These are phyloP conservation scores for Sminthurides bifidus DNA, from an alignment of 1,140 invertebrate genomes.

Conservation along the genomic window DNA sequence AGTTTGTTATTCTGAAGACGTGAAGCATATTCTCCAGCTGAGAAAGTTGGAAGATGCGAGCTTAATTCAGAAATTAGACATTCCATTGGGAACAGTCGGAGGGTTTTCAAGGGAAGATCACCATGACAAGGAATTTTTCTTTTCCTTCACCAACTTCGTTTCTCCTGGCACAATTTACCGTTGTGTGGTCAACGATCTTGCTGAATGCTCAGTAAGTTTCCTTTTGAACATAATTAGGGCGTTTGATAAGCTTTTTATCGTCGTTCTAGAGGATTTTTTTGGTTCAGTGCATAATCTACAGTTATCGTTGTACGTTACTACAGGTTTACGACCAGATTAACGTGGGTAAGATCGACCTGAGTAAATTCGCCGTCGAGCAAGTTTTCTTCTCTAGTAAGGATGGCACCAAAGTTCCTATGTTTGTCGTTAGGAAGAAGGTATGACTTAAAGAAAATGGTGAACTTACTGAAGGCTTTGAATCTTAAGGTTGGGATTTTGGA, in stretches of 20 bases:
- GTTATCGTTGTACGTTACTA: slow-evolving; percentile 16
- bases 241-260: slow-evolving; percentile 41
- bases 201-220: neutral
- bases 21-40: slow-evolving; percentile 64
- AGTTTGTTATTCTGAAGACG: slow-evolving; percentile 82
- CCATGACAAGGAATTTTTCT: slow-evolving; percentile 81
- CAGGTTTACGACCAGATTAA: slow-evolving; percentile 71
- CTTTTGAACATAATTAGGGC: slow-evolving; percentile 36
- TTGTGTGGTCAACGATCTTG: slow-evolving; percentile 59
- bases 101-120: slow-evolving; percentile 47
- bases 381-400: slow-evolving; percentile 91
- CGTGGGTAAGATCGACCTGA: slow-evolving; percentile 67
- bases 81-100: slow-evolving; percentile 75
- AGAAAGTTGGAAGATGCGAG: slow-evolving; percentile 61
- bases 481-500: neutral
- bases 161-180: slow-evolving; percentile 80
- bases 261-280: neutral
- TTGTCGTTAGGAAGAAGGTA: slow-evolving; percentile 75
- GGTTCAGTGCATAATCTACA: neutral
- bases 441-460: neutral
- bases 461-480: neutral
- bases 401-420: slow-evolving; percentile 93
- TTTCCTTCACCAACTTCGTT: slow-evolving; percentile 82
- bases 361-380: slow-evolving; percentile 71
- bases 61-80: slow-evolving; percentile 49